Percentiles rank a stretch among this genome's conserved stretches.
These are phyloP conservation scores for Lithobates pipiens DNA, from an alignment of 2,797 vertebrate genomes.

Conservation along the genomic window DNA sequence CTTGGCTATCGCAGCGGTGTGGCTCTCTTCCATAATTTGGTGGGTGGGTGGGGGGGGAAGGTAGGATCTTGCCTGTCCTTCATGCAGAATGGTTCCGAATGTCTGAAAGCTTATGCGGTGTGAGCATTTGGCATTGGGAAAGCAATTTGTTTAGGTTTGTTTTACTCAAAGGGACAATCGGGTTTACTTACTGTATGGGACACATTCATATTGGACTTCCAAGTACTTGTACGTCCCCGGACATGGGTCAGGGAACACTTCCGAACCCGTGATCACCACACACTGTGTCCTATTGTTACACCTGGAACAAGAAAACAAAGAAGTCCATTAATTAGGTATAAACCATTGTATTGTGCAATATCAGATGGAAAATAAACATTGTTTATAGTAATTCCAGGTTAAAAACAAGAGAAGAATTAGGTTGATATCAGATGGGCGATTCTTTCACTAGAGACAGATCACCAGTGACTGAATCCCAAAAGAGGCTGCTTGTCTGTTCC, in stretches of 20 bases:
- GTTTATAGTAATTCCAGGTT: no score
- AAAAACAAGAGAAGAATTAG: no score
- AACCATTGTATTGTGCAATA: background rate
- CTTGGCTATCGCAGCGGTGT: conserved; percentile 77
- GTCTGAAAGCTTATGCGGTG: conserved; percentile 73
- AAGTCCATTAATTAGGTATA: background rate
- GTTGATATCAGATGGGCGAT: no score
- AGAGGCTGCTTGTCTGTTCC: no score
- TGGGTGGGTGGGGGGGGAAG: background rate
- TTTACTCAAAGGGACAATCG: conserved; percentile 71
- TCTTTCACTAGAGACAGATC: no score
- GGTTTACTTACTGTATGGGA: conserved; percentile 98
- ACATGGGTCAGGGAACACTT: conserved; percentile 98
- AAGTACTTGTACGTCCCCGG: conserved; percentile 99
- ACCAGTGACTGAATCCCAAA: no score
- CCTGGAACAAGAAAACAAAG: conserved; percentile 76
- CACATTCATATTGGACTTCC: conserved; percentile 99
- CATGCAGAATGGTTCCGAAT: conserved; percentile 78
- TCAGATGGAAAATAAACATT: no score
- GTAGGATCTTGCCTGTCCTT: conserved; percentile 74
- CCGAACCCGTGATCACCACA: conserved; percentile 97
- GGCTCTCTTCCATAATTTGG: conserved; percentile 79
- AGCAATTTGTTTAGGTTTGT: conserved; percentile 18
- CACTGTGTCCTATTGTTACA: conserved; percentile 99
- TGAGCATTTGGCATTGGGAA: conserved; percentile 67